Evolutionary conservation across 2,797 vertebrate species (phyloP).

Genomic region (Enteromius fasciolatus): DNA sequence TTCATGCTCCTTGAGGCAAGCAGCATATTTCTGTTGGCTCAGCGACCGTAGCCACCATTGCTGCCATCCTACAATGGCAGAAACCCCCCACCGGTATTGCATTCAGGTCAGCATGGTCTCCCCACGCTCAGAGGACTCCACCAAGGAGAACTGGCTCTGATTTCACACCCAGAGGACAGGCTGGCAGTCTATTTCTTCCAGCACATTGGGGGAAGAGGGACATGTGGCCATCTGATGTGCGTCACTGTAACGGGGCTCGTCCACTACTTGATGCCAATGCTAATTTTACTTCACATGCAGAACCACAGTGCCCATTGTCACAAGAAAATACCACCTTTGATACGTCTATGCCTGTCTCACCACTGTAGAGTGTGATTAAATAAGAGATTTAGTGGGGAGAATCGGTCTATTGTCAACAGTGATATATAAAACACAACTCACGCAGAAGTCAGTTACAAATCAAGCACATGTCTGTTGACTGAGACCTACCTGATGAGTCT

Average conservation of each 20-base stretch:
- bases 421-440: background rate
- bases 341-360: background rate
- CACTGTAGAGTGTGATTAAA: background rate
- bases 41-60: constrained; percentile 65
- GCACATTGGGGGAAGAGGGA: constrained; percentile 51
- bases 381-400: background rate
- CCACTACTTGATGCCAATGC: constrained; percentile 55
- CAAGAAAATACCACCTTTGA: background rate
- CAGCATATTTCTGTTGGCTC: constrained; percentile 72
- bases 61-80: constrained; percentile 64
- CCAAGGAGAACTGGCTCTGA: constrained; percentile 57
- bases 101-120: constrained; percentile 60
- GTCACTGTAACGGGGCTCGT: constrained; percentile 57
- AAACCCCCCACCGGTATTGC: constrained; percentile 61
- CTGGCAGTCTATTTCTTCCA: constrained; percentile 57
- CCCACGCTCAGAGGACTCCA: constrained; percentile 45
- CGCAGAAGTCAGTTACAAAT: background rate
- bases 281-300: constrained; percentile 51
- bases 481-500: background rate
- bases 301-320: constrained; percentile 26
- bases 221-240: constrained; percentile 61
- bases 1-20: constrained; percentile 66
- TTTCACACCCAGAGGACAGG: constrained; percentile 54
- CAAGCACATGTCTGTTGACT: background rate
- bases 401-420: background rate